These are phyloP conservation scores for Syrmaticus mikado DNA, from an alignment of 2,113 vertebrate species.

Conservation along the genomic window DNA sequence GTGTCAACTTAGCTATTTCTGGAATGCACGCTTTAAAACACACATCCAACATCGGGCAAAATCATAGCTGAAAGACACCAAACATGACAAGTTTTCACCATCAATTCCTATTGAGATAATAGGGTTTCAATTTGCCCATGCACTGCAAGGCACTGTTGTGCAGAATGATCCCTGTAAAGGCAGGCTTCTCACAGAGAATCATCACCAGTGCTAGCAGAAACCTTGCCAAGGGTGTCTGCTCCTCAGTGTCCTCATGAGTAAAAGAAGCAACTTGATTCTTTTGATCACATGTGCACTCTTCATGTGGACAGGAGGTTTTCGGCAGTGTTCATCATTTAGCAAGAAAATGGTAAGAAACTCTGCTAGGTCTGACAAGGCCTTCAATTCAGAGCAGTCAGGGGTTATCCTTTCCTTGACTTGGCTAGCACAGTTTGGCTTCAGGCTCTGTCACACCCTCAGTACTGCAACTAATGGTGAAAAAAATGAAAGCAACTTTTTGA, in stretches of 20 bases:
- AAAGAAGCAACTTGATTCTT: not conserved
- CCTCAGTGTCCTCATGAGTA: not conserved
- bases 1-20: not conserved
- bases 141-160: not conserved
- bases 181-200: not conserved
- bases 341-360: not conserved
- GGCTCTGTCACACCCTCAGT: not conserved
- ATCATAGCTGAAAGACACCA: not conserved
- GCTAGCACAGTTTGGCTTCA: not conserved
- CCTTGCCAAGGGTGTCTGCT: not conserved
- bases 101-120: not conserved
- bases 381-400: not conserved
- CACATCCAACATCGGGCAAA: not conserved
- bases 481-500: not conserved
- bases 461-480: not conserved
- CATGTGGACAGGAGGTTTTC: not conserved
- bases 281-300: fast-evolving
- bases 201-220: not conserved
- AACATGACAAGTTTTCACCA: not conserved
- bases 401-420: not conserved
- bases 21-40: not conserved
- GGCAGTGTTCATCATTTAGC: not conserved
- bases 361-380: not conserved
- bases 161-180: not conserved
- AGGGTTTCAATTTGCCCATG: not conserved